Percentiles rank a stretch among this genome's conserved stretches.
Conservation (phyloP, 2,113 vertebrate species). For the Naja naja region DNA sequence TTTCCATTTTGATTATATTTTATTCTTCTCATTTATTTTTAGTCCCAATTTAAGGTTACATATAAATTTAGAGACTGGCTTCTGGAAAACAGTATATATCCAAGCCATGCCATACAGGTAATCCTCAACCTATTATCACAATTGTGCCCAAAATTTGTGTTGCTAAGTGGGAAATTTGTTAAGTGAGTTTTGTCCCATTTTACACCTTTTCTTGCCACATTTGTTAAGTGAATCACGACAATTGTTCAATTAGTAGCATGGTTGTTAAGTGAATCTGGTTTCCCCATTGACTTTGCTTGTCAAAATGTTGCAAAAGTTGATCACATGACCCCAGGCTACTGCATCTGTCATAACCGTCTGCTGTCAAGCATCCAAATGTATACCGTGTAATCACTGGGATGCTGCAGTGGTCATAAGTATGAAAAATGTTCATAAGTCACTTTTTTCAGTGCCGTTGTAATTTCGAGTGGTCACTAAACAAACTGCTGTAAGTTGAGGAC, state of each 20-base stretch:
- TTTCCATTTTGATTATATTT: conserved; percentile 39
- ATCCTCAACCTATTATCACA: not conserved
- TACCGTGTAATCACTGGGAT: not conserved
- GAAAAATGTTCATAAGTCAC: not conserved
- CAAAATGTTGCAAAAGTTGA: not conserved
- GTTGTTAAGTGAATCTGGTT: not conserved
- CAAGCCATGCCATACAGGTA: not conserved
- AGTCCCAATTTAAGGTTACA: conserved; percentile 2
- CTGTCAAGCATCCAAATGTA: not conserved
- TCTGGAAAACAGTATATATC: not conserved
- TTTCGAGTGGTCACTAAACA: not conserved
- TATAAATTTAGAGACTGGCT: conserved; percentile 6
- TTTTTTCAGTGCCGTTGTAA: not conserved
- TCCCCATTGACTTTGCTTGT: not conserved
- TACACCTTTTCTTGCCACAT: not conserved
- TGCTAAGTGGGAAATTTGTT: not conserved
- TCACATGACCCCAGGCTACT: not conserved
- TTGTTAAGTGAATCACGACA: not conserved
- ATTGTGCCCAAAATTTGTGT: not conserved
- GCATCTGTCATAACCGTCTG: not conserved
- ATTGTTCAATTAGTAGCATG: not conserved
- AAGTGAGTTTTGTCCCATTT: not conserved
- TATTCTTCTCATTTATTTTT: not conserved
- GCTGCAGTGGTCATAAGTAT: not conserved
- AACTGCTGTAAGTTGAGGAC: not conserved